These are phyloP conservation scores for Acipenser ruthenus DNA, from an alignment of 2,797 vertebrate species.

Conservation along the genomic window DNA sequence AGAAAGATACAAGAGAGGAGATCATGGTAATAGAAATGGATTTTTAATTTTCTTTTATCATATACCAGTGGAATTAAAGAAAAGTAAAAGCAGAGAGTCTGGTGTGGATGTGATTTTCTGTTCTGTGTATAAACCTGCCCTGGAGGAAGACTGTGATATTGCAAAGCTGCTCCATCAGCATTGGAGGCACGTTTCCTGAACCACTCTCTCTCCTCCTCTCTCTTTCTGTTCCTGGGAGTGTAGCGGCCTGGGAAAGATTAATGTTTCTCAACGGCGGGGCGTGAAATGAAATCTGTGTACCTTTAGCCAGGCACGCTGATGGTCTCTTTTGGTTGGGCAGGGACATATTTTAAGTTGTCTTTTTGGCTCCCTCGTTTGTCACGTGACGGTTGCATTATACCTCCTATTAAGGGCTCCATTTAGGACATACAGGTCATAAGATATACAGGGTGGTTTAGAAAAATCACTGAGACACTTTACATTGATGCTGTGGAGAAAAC, in stretches of 20 bases:
- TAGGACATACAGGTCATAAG: no score
- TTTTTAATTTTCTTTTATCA: neutral
- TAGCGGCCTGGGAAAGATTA: conserved; percentile 64
- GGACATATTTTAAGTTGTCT: conserved; percentile 40
- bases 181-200: conserved; percentile 44
- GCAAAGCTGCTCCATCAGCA: conserved; percentile 48
- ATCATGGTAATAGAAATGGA: no score
- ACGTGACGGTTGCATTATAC: conserved; percentile 28
- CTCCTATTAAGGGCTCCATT: conserved; percentile 5
- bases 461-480: no score
- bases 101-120: conserved; percentile 48
- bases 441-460: no score
- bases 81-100: conserved; percentile 16
- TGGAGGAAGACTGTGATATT: conserved; percentile 47
- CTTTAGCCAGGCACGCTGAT: conserved; percentile 49
- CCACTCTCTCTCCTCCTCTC: conserved; percentile 30
- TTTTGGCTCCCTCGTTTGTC: conserved; percentile 19
- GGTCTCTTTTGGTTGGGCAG: conserved; percentile 38
- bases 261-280: conserved; percentile 59
- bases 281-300: conserved; percentile 72
- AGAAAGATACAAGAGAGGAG: neutral
- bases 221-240: conserved; percentile 54
- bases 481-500: no score
- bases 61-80: neutral
- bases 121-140: conserved; percentile 49